Conservation (phyloP, 2,113 vertebrate species). For the Malaclemys terrapin region DNA sequence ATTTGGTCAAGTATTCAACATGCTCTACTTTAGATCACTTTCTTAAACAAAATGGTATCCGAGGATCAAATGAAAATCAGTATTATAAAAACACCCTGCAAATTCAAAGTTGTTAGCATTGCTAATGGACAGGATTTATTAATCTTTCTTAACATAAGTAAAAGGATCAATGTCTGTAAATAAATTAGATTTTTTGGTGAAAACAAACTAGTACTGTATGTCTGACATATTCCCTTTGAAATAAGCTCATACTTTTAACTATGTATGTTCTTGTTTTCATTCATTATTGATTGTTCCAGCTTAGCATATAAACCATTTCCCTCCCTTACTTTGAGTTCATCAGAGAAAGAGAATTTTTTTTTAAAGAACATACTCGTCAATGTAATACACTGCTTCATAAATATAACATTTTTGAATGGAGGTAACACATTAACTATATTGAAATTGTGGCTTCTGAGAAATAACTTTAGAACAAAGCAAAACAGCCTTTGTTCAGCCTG, state of each 20-base stretch:
- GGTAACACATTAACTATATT: not conserved
- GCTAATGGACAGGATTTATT: constrained; percentile 47
- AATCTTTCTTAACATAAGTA: constrained; percentile 32
- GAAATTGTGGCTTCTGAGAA: not conserved
- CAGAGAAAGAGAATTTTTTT: constrained; percentile 5
- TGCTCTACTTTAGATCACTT: not conserved
- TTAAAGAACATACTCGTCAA: not conserved
- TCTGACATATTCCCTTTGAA: constrained; percentile 2
- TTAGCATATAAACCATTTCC: not conserved
- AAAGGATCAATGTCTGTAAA: constrained; percentile 29
- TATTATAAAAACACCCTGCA: not conserved
- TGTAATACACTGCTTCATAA: not conserved
- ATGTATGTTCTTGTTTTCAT: not conserved
- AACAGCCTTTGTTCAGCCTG: not conserved
- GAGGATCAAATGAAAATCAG: constrained; percentile 23
- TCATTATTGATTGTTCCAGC: constrained; percentile 16
- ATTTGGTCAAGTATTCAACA: constrained; percentile 22
- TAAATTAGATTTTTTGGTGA: constrained; percentile 6
- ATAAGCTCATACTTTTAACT: not conserved
- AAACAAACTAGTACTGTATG: constrained; percentile 5
- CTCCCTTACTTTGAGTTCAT: not conserved
- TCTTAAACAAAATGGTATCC: not conserved
- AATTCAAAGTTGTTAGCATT: constrained; percentile 26
- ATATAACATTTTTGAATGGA: not conserved
- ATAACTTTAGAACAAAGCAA: not conserved